A percentile compares a stretch with the other conserved stretches of the same genome.
phyloP scores from a whole-genome alignment of 2,888 invertebrate species.

The Cyclophora albipunctata region DNA sequence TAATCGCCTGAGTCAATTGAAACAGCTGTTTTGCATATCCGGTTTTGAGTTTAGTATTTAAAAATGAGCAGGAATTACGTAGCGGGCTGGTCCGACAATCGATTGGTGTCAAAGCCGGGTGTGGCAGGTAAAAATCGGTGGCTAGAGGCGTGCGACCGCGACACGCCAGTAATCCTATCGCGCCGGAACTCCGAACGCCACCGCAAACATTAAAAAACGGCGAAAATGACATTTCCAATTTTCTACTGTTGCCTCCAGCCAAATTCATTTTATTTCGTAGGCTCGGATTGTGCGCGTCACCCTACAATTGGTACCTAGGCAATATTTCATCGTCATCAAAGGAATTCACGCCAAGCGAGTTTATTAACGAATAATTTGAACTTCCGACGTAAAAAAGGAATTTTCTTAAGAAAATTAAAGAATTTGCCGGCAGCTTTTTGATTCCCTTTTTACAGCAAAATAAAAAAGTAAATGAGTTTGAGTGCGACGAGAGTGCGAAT shows the following conservation, averaged over 20 bases:
- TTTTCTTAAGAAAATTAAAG: conserved; percentile 60
- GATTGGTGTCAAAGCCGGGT: conserved; percentile 47
- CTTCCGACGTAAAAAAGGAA: conserved; percentile 44
- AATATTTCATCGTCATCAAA: conserved; percentile 70
- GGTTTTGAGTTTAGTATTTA: too few species aligned
- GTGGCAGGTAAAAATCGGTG: conserved; percentile 48
- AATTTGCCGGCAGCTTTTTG: conserved; percentile 49
- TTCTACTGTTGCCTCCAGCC: conserved; percentile 71
- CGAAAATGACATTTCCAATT: conserved; percentile 78
- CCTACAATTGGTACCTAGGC: conserved; percentile 40
- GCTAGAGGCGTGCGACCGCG: conserved; percentile 33
- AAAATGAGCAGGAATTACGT: conserved; percentile 41
- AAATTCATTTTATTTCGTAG: conserved; percentile 70
- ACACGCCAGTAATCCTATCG: conserved; percentile 56
- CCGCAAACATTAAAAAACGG: conserved; percentile 73
- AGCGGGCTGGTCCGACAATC: conserved; percentile 34
- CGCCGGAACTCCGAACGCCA: conserved; percentile 40
- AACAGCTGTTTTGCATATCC: too few species aligned
- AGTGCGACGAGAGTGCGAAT: conserved; percentile 31
- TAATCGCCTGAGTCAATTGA: too few species aligned
- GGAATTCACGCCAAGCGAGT: conserved; percentile 51
- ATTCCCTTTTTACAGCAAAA: conserved; percentile 40
- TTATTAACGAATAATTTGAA: conserved; percentile 66
- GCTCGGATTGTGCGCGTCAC: conserved; percentile 63
- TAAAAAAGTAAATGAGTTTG: conserved; percentile 47